Evolutionary conservation across 2,797 vertebrate genomes (phyloP), one percentile per base, ranked within the genome.

Genomic region (Trachops cirrhosus): DNA sequence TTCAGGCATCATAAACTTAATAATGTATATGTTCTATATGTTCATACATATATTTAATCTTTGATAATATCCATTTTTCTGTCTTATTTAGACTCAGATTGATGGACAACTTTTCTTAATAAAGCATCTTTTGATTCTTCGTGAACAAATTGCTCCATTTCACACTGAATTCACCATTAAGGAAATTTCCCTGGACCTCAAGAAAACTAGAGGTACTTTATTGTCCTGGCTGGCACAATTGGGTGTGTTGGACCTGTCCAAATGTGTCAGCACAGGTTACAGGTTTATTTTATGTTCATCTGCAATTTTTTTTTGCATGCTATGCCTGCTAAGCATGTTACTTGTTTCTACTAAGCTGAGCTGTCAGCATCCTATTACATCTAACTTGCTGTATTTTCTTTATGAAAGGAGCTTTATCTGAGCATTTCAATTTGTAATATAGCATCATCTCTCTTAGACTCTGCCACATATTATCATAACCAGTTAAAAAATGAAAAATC

Each of bases 131-230:
- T 99, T 99, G 98, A 99, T 99, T 98, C 99, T 99, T 98, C 99
- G 99, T 93, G 99, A 99, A 98, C 99, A 99, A 99, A 99, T 99
- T 97, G 99, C 99, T 98, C 99, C 99, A 97, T 99, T 99, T 99
- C 99, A 99, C 98, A 99, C 99, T 90, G 99, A 99, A 98, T 99
- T 99, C 98, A 99, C 99, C 99, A 99, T 99, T 99, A 99, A 99
- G 98, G 99, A 99, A 98, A 99, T 99, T 99, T 99, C 99, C 97
- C 99, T 99, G 99, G 99, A 99, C 98, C 99, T 99, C 98, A 99
- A 99, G 99, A 99, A 99, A 99, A 99, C 99, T 95, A 99, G 99
- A 99, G 99, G 99, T 99, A 99, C 98, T 99, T 48, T 93, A 86
- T 95, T 97, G 96, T 92, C 97, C 98, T 97, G 98, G 97, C 97